phyloP scores from a whole-genome alignment of 2,888 invertebrate genomes.

The Drosophila longiperda region DNA sequence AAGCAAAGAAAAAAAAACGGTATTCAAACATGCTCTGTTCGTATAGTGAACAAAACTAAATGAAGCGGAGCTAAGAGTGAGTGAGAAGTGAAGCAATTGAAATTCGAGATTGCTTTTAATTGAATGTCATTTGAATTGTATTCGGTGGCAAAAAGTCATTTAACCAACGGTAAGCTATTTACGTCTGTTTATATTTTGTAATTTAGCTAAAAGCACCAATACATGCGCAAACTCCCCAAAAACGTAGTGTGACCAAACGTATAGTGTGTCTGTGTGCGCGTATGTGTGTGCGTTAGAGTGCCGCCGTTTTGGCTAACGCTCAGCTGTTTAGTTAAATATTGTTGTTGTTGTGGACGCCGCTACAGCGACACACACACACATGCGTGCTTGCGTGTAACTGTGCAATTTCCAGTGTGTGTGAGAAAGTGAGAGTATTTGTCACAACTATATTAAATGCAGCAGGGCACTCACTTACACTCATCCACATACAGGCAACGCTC shows the following conservation, averaged over 20 bases:
- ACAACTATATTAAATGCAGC: slow-evolving; percentile 44
- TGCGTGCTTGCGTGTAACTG: neutral
- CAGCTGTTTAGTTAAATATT: slow-evolving; percentile 55
- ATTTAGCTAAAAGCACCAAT: slow-evolving; percentile 57
- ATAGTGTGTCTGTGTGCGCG: neutral
- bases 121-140: neutral
- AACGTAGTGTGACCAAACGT: slow-evolving; percentile 41
- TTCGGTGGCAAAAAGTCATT: slow-evolving; percentile 9
- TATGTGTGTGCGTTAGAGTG: slow-evolving; percentile 27
- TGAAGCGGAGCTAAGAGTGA: neutral
- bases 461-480: slow-evolving; percentile 11
- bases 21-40: neutral
- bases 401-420: neutral
- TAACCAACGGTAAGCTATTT: slow-evolving; percentile 52
- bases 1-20: slow-evolving; percentile 13
- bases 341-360: slow-evolving; percentile 41
- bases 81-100: neutral
- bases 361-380: slow-evolving; percentile 14
- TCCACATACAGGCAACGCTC: slow-evolving; percentile 7
- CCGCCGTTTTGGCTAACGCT: slow-evolving; percentile 49
- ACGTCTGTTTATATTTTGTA: slow-evolving; percentile 55
- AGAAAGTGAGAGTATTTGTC: slow-evolving; percentile 57
- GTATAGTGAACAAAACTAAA: neutral
- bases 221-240: slow-evolving; percentile 46
- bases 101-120: neutral